Base-by-base conservation (phyloP, 92 coral and sea anemone genomes). In the Epizoanthus ramosus region DNA sequence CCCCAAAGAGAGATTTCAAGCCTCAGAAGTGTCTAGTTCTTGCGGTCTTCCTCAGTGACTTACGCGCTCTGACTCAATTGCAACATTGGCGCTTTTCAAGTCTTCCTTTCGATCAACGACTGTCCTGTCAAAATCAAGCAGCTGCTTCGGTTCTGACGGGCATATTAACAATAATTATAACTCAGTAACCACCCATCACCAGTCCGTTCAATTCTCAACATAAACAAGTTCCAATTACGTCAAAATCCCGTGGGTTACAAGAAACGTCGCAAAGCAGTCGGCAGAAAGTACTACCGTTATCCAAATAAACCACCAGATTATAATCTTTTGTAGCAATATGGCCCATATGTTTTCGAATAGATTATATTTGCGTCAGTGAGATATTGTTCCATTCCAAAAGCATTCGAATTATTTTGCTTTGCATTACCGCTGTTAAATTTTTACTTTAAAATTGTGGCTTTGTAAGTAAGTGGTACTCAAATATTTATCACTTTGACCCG, bases 141-240 rank as follows among this genome's bases (percentile, higher is more conserved):
- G 81, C 81, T 76, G 81, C 81, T 37, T 39, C 81, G 16, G 63
- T 12, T 3, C 52, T 68, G 73, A 35, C 73, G 1, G 57, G 31
- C 56, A 73, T 53, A 74, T 47, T 58, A 75, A 57, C 52, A 75
- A 75, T 39, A 75, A 74, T 75, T 59, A 37, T 35, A 76, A 16
- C 68, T 76, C 54, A 9, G 81, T 59, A 76, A 60, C 70, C 81
- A 58, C 70, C 57, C 69, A 60, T 54, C 47, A 22, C 45, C 19
- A 59, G 23, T 10, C 25, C 47, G 39, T 60, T 76, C 70, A 76
- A 37, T 28, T 64, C 81, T 31, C 70, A 59, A n/a, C 24, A 52
- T 3, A 60, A 21, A 53, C 80, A 45, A 23, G 58, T 19, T 72
- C 24, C 33, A 14, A 22, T 33, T 59, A 47, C 70, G 64, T 76